phyloP scores from a whole-genome alignment of 2,888 invertebrate genomes.

The Platycheirus rosarum region DNA sequence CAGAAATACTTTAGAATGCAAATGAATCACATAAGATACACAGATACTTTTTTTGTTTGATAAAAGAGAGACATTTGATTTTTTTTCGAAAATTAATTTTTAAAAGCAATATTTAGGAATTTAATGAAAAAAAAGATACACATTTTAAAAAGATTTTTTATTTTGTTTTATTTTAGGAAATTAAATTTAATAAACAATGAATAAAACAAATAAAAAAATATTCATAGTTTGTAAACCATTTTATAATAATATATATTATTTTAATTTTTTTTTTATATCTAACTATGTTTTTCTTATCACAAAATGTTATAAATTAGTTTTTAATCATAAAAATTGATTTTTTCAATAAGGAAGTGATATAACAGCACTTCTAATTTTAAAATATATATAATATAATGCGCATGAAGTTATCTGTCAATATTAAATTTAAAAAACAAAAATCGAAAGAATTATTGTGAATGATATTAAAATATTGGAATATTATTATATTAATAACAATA shows the following conservation, averaged over 20 bases:
- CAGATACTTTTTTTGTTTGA: conserved; percentile 36
- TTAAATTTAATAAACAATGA: conserved; percentile 45
- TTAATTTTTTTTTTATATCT: too few relatives aligned
- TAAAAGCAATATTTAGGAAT: conserved; percentile 50
- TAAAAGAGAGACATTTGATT: conserved; percentile 17
- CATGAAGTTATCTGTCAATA: conserved; percentile 35
- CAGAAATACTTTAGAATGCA: conserved; percentile 18
- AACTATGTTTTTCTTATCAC: conserved; percentile 44
- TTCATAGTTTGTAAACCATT: conserved; percentile 44
- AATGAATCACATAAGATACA: conserved; percentile 11
- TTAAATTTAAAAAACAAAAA: conserved; percentile 20
- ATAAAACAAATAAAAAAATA: conserved; percentile 45
- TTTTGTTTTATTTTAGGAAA: conserved; percentile 24
- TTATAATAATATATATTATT: conserved; percentile 52
- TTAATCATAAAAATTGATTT: neutral
- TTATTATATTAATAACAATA: conserved; percentile 71
- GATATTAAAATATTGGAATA: conserved; percentile 58
- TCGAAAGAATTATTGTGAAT: conserved; percentile 35
- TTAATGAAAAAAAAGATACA: conserved; percentile 2
- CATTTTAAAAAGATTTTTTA: neutral
- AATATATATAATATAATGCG: conserved; percentile 14
- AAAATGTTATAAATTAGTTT: conserved; percentile 27
- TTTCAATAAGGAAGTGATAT: neutral
- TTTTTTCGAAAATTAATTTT: conserved; percentile 35
- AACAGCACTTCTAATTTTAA: conserved; percentile 10